Evolutionary conservation across 2,797 vertebrate species (phyloP), one percentile per base, ranked within the genome.

Genomic region (Acrocephalus scirpaceus): DNA sequence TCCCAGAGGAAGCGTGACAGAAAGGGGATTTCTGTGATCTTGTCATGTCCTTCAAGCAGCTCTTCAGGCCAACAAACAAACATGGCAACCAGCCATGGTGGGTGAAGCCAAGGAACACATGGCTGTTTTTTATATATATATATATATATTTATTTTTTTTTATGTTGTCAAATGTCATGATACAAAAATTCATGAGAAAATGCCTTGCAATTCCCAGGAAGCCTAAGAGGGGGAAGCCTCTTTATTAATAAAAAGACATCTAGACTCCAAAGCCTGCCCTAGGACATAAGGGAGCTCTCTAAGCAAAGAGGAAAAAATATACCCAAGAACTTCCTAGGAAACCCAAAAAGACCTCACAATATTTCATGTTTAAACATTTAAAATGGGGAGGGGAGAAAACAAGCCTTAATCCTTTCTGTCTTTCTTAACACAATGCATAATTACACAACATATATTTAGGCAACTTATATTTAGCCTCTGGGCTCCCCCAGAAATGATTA

Each of bases 131-230:
- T 12, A 23, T 30, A 32, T 29, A 25, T 9, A 34, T 27, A 7
- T 29, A 6, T 34, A 1, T 23, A 36, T 36, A 36, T 15, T 16
- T 51, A 11, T 51, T 16, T 6, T 25, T 30, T 48, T 50, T 40
- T 40, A 38, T 54, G 12, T 58, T 88, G 73, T 93, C 83, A 88
- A 85, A 91, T 94, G 85, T 95, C 93, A 96, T 54, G 57, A 81
- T 56, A 71, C 51, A 93, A 84, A 94, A 93, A 95, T 92, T 90
- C 71, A 64, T 92, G 93, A 93, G 95, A 95, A 97, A 95, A 92
- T 92, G 85, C 71, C 61, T 94, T 93, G 64, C 47, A 84, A 71
- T 91, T 96, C 78, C 75, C 92, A 88, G 61, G 50, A 96, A 95
- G 16, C 51, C 26, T 88, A 77, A 67, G 76, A 65, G 21, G 26